A percentile compares a stretch with the other conserved stretches of the same genome.
Evolutionary conservation across 2,113 vertebrate genomes (phyloP).

Genomic region (Serilophus lunatus): DNA sequence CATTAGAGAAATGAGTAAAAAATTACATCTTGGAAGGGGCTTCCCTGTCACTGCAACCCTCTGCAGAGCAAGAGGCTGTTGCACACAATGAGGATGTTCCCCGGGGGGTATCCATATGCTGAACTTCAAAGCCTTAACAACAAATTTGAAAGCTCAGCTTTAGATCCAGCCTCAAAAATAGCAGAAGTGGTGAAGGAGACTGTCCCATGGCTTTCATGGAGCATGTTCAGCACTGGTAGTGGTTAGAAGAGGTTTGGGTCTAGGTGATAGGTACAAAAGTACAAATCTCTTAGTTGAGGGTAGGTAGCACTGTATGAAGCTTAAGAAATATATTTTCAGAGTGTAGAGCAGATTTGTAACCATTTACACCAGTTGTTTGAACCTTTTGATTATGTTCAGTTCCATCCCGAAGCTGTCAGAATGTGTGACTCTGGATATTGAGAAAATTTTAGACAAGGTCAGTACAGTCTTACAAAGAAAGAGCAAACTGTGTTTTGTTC

Average conservation of each 20-base stretch:
- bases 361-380: neutral
- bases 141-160: neutral
- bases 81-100: neutral
- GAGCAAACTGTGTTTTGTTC: neutral
- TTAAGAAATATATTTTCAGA: neutral
- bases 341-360: neutral
- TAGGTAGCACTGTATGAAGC: neutral
- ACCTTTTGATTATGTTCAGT: neutral
- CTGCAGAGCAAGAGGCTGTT: neutral
- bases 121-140: neutral
- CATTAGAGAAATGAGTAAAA: neutral
- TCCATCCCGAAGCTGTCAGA: neutral
- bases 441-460: neutral
- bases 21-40: neutral
- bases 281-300: neutral
- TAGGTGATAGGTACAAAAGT: neutral
- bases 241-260: neutral
- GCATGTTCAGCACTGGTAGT: neutral
- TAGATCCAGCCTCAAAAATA: neutral
- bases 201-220: neutral
- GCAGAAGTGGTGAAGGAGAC: neutral
- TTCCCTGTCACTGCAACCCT: neutral
- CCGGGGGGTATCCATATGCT: no score
- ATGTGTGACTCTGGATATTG: no score
- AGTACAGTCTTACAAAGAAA: neutral